Conservation (phyloP, 2,888 invertebrate species). For the Conops quadrifasciatus region DNA sequence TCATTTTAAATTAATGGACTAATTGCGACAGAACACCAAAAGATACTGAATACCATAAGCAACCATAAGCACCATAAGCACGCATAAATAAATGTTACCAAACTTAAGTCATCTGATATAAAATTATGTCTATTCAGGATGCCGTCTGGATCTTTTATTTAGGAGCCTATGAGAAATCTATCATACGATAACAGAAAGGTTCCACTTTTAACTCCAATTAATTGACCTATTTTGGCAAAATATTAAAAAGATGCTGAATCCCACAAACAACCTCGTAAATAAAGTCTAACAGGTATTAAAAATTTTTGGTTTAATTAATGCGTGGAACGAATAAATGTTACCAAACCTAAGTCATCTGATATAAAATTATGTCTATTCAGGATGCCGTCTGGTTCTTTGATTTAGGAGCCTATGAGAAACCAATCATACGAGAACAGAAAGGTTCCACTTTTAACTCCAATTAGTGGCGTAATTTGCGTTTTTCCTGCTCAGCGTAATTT, state of each 20-base stretch:
- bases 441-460: conserved; percentile 45
- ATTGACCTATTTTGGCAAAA: not conserved
- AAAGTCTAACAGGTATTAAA: too few relatives aligned
- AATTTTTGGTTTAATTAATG: too few relatives aligned
- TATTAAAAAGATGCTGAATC: not conserved
- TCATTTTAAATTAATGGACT: too few relatives aligned
- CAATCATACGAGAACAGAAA: conserved; percentile 11
- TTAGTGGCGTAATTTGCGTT: too few relatives aligned
- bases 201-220: conserved; percentile 44
- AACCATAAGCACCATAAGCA: too few relatives aligned
- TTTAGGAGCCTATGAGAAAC: conserved; percentile 37
- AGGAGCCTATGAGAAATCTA: conserved; percentile 46
- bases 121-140: conserved; percentile 43
- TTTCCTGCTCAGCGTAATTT: too few relatives aligned
- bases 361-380: conserved; percentile 47
- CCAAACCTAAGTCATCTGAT: conserved; percentile 37
- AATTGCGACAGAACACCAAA: too few relatives aligned
- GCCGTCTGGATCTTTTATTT: conserved; percentile 42
- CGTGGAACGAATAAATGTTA: not conserved
- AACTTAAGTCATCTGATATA: conserved; percentile 46
- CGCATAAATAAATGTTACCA: conserved; percentile 1
- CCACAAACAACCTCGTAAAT: not conserved
- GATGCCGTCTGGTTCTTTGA: conserved; percentile 45
- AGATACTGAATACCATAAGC: too few relatives aligned
- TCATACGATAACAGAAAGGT: conserved; percentile 29